Conservation (phyloP, 2,888 invertebrate genomes). For the Tuberolachnus salignus region DNA sequence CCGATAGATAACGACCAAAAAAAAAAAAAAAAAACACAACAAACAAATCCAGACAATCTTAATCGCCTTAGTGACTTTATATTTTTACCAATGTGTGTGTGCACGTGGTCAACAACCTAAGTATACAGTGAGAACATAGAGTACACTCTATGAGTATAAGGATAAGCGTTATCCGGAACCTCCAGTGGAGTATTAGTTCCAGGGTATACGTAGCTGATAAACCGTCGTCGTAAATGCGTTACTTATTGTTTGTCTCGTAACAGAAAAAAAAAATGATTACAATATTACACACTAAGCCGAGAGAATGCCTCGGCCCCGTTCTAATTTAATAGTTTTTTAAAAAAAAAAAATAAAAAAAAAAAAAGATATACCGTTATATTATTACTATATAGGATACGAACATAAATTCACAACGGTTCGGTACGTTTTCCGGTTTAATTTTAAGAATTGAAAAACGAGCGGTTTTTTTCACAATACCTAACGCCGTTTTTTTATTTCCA, state of each 20-base stretch:
- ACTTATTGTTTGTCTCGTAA: slow-evolving; percentile 5
- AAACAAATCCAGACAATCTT: too few species aligned
- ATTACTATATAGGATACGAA: slow-evolving; percentile 11
- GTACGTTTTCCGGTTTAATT: slow-evolving; percentile 56
- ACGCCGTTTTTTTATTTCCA: slow-evolving; percentile 2
- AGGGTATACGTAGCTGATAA: too few species aligned
- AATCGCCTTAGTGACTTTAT: slow-evolving; percentile 33
- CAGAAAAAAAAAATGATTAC: slow-evolving; percentile 18
- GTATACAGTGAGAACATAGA: too few species aligned
- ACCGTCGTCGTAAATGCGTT: not conserved
- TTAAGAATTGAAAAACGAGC: slow-evolving; percentile 33
- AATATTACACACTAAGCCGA: slow-evolving; percentile 14
- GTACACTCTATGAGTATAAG: too few species aligned
- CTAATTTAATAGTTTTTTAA: slow-evolving; percentile 45
- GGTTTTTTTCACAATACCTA: slow-evolving; percentile 17
- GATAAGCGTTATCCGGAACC: slow-evolving; percentile 39
- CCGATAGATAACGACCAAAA: too few species aligned
- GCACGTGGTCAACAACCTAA: too few species aligned
- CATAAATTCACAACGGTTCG: slow-evolving; percentile 52
- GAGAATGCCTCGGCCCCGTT: slow-evolving; percentile 36
- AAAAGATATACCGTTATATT: slow-evolving; percentile 50
- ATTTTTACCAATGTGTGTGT: slow-evolving; percentile 25
- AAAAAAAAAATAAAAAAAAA: too few species aligned
- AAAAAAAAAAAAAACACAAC: too few species aligned
- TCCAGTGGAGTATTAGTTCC: too few species aligned